Conservation (phyloP, 2,888 invertebrate genomes). For the Endotricha flammealis region DNA sequence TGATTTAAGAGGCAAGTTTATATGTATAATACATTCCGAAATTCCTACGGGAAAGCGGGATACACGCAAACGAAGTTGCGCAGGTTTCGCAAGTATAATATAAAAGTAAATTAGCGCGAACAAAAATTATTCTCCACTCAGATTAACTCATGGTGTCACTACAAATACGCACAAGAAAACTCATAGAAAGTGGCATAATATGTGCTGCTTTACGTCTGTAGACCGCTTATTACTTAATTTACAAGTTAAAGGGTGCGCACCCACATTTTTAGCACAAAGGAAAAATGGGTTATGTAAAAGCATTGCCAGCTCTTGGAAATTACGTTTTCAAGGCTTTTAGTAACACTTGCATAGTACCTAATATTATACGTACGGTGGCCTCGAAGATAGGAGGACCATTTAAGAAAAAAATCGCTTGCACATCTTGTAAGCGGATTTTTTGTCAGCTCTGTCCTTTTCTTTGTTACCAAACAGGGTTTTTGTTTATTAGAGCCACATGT, state of each 20-base stretch:
- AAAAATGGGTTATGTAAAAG: slow-evolving; percentile 35
- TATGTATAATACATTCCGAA: too few species aligned
- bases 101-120: too few species aligned
- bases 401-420: too few species aligned
- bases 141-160: neutral
- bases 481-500: too few species aligned
- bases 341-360: slow-evolving; percentile 7
- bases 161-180: slow-evolving; percentile 7
- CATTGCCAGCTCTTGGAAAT: slow-evolving; percentile 25
- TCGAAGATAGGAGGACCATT: too few species aligned
- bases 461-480: slow-evolving; percentile 1
- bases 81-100: too few species aligned
- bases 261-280: slow-evolving; percentile 26
- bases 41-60: too few species aligned
- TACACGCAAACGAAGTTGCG: too few species aligned
- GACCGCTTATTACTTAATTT: slow-evolving; percentile 36
- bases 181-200: slow-evolving; percentile 11
- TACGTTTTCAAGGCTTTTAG: slow-evolving; percentile 28
- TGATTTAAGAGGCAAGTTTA: too few species aligned
- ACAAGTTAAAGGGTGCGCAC: slow-evolving; percentile 31
- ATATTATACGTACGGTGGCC: too few species aligned
- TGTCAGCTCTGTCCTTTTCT: neutral
- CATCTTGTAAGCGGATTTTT: neutral
- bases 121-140: too few species aligned
- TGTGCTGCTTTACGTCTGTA: slow-evolving; percentile 25